Conservation (phyloP, 2,888 invertebrate species). For the Platycheirus rosarum region DNA sequence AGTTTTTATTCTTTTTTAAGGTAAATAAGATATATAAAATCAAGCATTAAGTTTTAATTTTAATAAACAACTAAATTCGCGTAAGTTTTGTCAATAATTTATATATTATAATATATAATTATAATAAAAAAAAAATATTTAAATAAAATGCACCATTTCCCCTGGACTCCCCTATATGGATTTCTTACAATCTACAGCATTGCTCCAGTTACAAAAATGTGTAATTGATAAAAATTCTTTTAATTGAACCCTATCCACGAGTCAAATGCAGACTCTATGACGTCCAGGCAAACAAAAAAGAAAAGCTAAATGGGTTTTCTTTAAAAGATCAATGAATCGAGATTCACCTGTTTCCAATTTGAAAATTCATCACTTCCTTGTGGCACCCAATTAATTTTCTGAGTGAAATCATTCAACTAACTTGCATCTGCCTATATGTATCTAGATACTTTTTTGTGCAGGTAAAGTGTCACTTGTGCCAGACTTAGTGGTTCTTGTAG, state of each 20-base stretch:
- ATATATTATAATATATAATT: no score
- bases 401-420: conserved; percentile 56
- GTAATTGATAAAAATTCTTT: conserved; percentile 41
- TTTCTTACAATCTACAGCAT: background rate
- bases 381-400: conserved; percentile 69
- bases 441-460: conserved; percentile 27
- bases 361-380: conserved; percentile 65
- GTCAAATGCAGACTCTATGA: conserved; percentile 10
- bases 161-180: background rate
- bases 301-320: background rate
- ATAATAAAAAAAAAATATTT: no score
- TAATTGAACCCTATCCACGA: conserved; percentile 47
- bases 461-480: conserved; percentile 47
- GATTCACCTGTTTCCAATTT: conserved; percentile 66
- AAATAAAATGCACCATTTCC: no score
- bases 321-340: conserved; percentile 31
- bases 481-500: conserved; percentile 64
- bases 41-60: no score
- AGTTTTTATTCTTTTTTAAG: no score
- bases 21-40: no score
- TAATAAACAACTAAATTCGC: no score
- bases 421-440: conserved; percentile 18
- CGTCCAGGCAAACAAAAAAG: background rate
- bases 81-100: no score
- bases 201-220: conserved; percentile 29